Conservation (phyloP, 92 coral and sea anemone species). For the Plumapathes pennacea region DNA sequence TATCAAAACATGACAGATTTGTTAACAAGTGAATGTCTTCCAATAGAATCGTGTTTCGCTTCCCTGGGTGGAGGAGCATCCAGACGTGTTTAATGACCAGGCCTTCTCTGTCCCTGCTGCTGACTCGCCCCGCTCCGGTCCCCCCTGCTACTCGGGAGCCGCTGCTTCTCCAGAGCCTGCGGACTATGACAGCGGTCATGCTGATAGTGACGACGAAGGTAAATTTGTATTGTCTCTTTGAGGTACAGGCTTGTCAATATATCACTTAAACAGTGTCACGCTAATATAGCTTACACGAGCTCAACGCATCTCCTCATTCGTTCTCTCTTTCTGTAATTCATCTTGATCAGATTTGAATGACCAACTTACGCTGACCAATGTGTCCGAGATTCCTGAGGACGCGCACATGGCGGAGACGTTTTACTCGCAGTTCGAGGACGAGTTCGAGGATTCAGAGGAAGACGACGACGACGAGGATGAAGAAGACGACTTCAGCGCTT, state of each 20-base stretch:
- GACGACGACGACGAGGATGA: conserved; percentile 51
- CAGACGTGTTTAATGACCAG: conserved; percentile 66
- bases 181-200: conserved; percentile 34
- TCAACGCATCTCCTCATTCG: too few relatives aligned
- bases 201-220: conserved; percentile 33
- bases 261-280: too few relatives aligned
- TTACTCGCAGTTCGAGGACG: conserved; percentile 96
- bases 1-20: too few relatives aligned
- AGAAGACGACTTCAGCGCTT: conserved; percentile 75
- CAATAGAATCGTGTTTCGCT: conserved; percentile 56
- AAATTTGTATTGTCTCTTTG: too few relatives aligned
- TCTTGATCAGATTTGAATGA: too few relatives aligned
- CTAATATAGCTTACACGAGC: too few relatives aligned
- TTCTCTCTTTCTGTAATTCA: too few relatives aligned
- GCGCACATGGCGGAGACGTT: conserved; percentile 86
- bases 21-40: background rate
- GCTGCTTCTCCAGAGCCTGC: background rate
- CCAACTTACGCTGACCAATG: conserved; percentile 57
- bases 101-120: conserved; percentile 33
- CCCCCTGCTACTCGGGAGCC: conserved; percentile 4
- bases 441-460: conserved; percentile 80
- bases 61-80: conserved; percentile 84
- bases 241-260: too few relatives aligned
- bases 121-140: conserved; percentile 16
- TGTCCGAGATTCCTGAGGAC: conserved; percentile 86